Percentiles rank a stretch among this genome's conserved stretches.
Evolutionary conservation across 2,113 vertebrate genomes (phyloP).

Genomic region (Corythornis vintsioides): DNA sequence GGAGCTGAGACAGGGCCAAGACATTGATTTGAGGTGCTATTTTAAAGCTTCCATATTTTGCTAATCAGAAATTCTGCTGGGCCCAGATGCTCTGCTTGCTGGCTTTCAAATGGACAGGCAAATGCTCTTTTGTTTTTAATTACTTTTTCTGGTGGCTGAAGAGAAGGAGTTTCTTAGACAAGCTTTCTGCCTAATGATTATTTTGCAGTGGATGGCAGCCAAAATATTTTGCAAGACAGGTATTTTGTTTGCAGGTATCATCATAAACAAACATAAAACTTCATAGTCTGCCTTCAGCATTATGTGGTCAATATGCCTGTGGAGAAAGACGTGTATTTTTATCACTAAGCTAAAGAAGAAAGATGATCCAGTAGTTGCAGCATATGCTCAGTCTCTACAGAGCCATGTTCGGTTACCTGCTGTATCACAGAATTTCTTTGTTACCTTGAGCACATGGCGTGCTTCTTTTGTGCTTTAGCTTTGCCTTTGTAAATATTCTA

Average conservation of each 20-base stretch:
- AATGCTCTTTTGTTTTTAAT: not conserved
- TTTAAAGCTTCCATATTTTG: not conserved
- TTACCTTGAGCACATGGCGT: not conserved
- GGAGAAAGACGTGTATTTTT: conserved; percentile 49
- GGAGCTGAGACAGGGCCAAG: not conserved
- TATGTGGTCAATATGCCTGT: not conserved
- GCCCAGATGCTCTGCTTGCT: not conserved
- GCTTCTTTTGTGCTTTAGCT: conserved; percentile 13
- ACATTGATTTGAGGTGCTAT: not conserved
- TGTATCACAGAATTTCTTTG: conserved; percentile 56
- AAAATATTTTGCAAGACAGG: conserved; percentile 57
- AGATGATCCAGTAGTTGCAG: conserved; percentile 53
- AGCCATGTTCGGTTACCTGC: conserved; percentile 47
- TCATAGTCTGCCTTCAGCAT: conserved; percentile 5
- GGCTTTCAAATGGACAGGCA: not conserved
- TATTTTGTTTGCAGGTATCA: conserved; percentile 52
- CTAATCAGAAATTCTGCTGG: not conserved
- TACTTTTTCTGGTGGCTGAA: conserved; percentile 23
- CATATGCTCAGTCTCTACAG: conserved; percentile 35
- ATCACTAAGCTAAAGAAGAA: conserved; percentile 26
- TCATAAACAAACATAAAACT: conserved; percentile 53
- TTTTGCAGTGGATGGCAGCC: conserved; percentile 20
- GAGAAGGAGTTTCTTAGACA: not conserved
- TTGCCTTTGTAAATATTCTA: conserved; percentile 4
- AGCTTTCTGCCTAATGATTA: conserved; percentile 18